A percentile compares a stretch with the other conserved stretches of the same genome.
Evolutionary conservation across 1,140 invertebrate genomes (phyloP).

Genomic region (Meloidogyne chitwoodi): DNA sequence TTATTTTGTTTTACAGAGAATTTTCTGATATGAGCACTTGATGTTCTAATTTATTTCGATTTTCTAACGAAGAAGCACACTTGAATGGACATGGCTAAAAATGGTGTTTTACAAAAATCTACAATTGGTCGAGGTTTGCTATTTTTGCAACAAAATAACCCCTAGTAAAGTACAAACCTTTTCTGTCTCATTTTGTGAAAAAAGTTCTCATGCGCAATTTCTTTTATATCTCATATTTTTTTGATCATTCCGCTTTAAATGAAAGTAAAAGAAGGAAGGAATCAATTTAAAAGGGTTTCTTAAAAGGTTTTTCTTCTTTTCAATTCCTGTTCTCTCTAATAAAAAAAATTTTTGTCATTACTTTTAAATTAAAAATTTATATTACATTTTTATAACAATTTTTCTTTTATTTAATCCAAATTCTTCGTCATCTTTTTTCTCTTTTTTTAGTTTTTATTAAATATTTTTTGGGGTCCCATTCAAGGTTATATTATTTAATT

Average conservation of each 20-base stretch:
- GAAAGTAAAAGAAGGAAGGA: neutral
- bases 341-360: neutral
- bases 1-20: too few relatives aligned
- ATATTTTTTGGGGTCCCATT: neutral
- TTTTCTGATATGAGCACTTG: too few relatives aligned
- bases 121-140: too few relatives aligned
- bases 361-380: neutral
- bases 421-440: neutral
- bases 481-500: neutral
- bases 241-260: neutral
- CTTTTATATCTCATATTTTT: neutral
- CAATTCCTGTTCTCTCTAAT: neutral
- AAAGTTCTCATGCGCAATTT: neutral
- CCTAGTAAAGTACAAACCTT: neutral
- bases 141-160: neutral
- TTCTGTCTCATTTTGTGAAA: neutral
- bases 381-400: neutral
- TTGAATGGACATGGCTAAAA: too few relatives aligned
- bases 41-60: too few relatives aligned
- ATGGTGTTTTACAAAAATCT: too few relatives aligned
- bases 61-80: too few relatives aligned
- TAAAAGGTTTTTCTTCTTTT: neutral
- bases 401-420: neutral
- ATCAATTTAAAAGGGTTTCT: neutral
- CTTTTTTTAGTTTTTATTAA: neutral